These are phyloP conservation scores for Heliconius charithonia DNA, from an alignment of 2,888 invertebrate species.

Conservation along the genomic window DNA sequence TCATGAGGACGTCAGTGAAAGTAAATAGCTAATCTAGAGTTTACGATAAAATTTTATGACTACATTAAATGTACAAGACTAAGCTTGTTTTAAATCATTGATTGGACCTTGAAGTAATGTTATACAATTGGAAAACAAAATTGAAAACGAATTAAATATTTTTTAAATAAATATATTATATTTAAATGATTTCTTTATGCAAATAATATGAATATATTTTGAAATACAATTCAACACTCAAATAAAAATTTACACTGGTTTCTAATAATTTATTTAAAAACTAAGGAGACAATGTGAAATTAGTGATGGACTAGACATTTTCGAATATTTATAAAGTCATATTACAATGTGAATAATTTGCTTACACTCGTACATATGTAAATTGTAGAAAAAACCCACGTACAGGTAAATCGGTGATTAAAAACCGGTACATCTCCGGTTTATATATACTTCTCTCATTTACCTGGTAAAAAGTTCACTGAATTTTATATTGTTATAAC, in stretches of 20 bases:
- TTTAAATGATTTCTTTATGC: no score
- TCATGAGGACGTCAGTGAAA: slow-evolving; percentile 10
- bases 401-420: neutral
- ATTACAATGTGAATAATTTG: neutral
- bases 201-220: no score
- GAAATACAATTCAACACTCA: neutral
- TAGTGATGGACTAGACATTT: neutral
- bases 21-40: neutral
- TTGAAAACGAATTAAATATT: no score
- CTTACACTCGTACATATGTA: neutral
- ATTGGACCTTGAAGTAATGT: neutral
- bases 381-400: neutral
- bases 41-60: slow-evolving; percentile 18
- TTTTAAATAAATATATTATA: no score
- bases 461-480: neutral
- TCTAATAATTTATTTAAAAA: neutral
- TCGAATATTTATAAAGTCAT: neutral
- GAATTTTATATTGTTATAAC: neutral
- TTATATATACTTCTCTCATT: neutral
- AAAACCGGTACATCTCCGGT: slow-evolving; percentile 15
- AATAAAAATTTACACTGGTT: neutral
- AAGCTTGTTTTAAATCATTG: slow-evolving; percentile 13
- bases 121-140: neutral
- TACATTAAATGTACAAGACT: slow-evolving; percentile 17
- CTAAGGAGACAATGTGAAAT: neutral